A percentile compares a stretch with the other conserved stretches of the same genome.
phyloP scores from a whole-genome alignment of 2,888 invertebrate species.

The Catotricha subobsoleta region DNA sequence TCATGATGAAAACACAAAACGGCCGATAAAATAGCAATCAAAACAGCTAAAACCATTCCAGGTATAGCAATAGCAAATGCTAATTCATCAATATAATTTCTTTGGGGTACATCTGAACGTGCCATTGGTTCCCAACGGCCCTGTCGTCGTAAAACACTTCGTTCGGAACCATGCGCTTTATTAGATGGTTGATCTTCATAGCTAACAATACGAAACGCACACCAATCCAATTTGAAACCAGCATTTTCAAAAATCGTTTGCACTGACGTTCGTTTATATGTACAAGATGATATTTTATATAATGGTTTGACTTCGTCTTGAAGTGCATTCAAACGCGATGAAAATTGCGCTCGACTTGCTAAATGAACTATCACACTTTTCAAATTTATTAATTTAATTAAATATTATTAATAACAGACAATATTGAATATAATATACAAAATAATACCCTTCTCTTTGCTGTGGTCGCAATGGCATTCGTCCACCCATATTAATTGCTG shows the following conservation, averaged over 20 bases:
- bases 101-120: conserved; percentile 40
- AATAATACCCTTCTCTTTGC: conserved; percentile 64
- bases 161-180: conserved; percentile 18
- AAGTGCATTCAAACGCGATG: conserved; percentile 29
- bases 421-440: not conserved
- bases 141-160: conserved; percentile 22
- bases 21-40: conserved; percentile 47
- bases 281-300: conserved; percentile 59
- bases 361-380: conserved; percentile 55
- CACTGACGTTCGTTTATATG: conserved; percentile 70
- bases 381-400: not conserved
- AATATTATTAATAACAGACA: not conserved
- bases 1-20: conserved; percentile 60
- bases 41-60: conserved; percentile 42
- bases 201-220: conserved; percentile 62
- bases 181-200: conserved; percentile 15
- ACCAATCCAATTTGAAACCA: conserved; percentile 73
- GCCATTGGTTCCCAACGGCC: conserved; percentile 45
- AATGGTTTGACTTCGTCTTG: conserved; percentile 68
- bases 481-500: conserved; percentile 70
- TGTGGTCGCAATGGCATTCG: conserved; percentile 62
- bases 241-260: conserved; percentile 65
- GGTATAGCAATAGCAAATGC: conserved; percentile 53
- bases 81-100: conserved; percentile 52
- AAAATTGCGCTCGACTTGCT: conserved; percentile 59